These are phyloP conservation scores for Gryllus longicercus DNA, from an alignment of 2,888 invertebrate species.

Conservation along the genomic window DNA sequence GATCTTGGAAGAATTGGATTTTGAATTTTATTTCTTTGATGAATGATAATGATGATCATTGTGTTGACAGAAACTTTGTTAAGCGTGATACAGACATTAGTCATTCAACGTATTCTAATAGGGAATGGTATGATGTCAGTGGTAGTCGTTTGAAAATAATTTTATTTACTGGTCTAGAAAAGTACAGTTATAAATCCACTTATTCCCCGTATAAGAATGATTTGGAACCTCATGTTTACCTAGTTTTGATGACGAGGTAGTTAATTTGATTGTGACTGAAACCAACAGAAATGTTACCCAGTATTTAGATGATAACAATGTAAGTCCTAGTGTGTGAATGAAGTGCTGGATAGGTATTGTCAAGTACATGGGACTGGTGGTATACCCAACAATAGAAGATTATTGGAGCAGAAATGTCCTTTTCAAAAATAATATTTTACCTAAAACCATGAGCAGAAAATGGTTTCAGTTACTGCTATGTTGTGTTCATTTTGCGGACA, in stretches of 20 bases:
- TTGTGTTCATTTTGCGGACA: slow-evolving; percentile 4
- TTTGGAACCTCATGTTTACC: neutral
- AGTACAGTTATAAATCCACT: neutral
- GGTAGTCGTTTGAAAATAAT: neutral
- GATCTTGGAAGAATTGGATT: neutral
- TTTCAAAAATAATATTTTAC: neutral
- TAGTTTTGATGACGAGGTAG: no score
- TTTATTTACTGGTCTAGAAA: neutral
- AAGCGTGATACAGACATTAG: neutral
- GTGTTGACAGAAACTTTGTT: neutral
- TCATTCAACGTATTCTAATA: neutral
- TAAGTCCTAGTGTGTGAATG: neutral
- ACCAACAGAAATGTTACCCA: neutral
- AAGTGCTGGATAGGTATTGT: neutral
- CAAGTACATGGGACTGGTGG: neutral
- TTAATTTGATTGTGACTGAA: no score
- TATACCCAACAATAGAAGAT: neutral
- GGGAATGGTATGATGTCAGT: neutral
- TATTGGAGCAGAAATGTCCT: neutral
- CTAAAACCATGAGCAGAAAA: neutral
- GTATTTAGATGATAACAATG: neutral
- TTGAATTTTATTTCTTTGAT: neutral
- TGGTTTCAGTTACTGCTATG: neutral
- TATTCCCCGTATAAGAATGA: neutral
- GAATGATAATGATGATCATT: neutral